phyloP scores from a whole-genome alignment of 2,113 vertebrate species.

The Marmota monax region DNA sequence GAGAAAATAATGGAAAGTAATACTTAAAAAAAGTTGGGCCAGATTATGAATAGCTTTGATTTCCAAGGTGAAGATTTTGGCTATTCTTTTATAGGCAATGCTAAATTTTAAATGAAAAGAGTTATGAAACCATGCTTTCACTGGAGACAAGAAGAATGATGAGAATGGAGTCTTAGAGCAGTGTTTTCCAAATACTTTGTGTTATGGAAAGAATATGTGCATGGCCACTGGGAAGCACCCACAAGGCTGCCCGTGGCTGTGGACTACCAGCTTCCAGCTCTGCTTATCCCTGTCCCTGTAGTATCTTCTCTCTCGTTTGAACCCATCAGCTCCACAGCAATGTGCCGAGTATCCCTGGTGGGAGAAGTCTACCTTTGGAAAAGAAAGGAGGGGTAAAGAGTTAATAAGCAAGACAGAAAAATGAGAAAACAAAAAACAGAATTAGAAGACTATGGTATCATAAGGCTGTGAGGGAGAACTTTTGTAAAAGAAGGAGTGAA shows the following conservation, averaged over 20 bases:
- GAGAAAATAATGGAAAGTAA: not conserved
- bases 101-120: not conserved
- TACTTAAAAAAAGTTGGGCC: not conserved
- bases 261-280: not conserved
- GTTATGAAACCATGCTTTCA: not conserved
- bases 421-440: not conserved
- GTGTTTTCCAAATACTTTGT: not conserved
- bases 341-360: not conserved
- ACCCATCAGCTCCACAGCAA: not conserved
- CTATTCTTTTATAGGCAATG: not conserved
- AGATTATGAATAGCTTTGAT: constrained; percentile 14
- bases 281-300: not conserved
- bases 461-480: not conserved
- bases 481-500: not conserved
- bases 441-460: not conserved
- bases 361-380: not conserved
- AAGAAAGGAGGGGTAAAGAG: not conserved
- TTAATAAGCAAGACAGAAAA: not conserved
- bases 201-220: not conserved
- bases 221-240: not conserved
- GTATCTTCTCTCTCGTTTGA: not conserved
- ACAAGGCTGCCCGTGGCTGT: not conserved
- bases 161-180: not conserved
- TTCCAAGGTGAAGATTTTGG: not conserved
- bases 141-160: not conserved